These are phyloP conservation scores for Bombus consobrinus DNA, from an alignment of 1,140 invertebrate species.

Conservation along the genomic window DNA sequence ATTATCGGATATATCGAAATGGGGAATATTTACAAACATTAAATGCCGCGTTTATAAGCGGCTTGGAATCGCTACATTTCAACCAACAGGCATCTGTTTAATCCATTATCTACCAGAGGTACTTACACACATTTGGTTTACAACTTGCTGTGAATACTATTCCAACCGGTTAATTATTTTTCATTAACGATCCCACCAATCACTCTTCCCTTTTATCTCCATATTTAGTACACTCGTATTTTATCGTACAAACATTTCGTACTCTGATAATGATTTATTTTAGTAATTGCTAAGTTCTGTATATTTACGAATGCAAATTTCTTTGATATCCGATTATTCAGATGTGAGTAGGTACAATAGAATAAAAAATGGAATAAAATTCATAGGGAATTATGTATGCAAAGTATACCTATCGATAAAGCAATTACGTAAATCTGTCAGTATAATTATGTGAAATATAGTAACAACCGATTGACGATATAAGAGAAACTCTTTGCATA, in stretches of 20 bases:
- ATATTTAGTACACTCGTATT: not conserved
- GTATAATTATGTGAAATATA: not conserved
- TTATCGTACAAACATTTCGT: not conserved
- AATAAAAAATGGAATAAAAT: not conserved
- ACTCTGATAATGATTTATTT: not conserved
- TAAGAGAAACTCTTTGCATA: not conserved
- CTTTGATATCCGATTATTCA: not conserved
- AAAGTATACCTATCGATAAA: not conserved
- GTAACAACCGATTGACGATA: not conserved
- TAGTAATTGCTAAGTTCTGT: not conserved
- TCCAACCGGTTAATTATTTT: slow-evolving; percentile 25
- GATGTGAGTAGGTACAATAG: not conserved
- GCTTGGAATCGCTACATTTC: slow-evolving; percentile 22
- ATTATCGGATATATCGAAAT: not conserved
- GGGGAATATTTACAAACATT: not conserved
- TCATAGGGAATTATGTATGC: not conserved
- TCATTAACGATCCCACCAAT: slow-evolving; percentile 11
- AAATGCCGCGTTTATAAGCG: slow-evolving; percentile 23
- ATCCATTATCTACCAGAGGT: slow-evolving; percentile 28
- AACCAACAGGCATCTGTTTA: slow-evolving; percentile 18
- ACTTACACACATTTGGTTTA: slow-evolving; percentile 1
- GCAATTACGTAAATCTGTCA: not conserved
- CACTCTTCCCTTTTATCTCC: not conserved
- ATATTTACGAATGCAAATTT: not conserved
- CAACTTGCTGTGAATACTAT: slow-evolving; percentile 17